Base-by-base conservation (phyloP, 1,140 invertebrate species). In the Gryon sp. region DNA sequence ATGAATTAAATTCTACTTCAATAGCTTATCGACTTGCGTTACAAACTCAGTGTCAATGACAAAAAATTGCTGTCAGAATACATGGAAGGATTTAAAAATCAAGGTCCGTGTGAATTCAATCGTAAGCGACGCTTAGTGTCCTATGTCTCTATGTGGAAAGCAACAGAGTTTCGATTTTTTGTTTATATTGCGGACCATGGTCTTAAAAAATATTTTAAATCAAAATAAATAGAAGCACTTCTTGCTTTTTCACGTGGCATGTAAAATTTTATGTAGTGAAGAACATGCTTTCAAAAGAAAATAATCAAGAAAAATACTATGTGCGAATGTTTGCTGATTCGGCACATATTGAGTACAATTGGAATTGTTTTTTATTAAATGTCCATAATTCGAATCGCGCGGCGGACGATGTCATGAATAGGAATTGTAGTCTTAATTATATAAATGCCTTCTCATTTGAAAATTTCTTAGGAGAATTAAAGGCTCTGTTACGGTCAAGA, bases 251-350 rank as follows among this genome's bases (percentile, higher is more conserved):
- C 36, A 40, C 15, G 6, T 14, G 15, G 36, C 36, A 16, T 40
- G 8, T 2, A 2, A 14, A 16, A 40, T 40, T 40, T 40, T 40
- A 16, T 40, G 2, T 40, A 15, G 36, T 9, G 36, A 40, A 11
- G 15, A 40, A 40, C 12, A 40, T 40, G 36, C 36, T 40, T 9
- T 40, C 8, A 40, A 14, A 14, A 40, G n/a, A 40, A 40, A 40
- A 40, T 12, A 40, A 40, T 40, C 36, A 40, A 40, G 36, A 9
- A 14, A 40, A 40, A 40, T 40, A 40, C 9, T 40, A 40, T 40
- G 4, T 40, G 12, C 36, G 15, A 12, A 40, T 40, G 36, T 40
- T 40, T 12, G 36, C 36, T 12, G 14, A 14, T 40, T 40, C 36
- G 6, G 36, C 8, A 16, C 36, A 7, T 40, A 6, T 3, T 12